Conservation (phyloP, 2,113 vertebrate genomes). For the Callipepla squamata region DNA sequence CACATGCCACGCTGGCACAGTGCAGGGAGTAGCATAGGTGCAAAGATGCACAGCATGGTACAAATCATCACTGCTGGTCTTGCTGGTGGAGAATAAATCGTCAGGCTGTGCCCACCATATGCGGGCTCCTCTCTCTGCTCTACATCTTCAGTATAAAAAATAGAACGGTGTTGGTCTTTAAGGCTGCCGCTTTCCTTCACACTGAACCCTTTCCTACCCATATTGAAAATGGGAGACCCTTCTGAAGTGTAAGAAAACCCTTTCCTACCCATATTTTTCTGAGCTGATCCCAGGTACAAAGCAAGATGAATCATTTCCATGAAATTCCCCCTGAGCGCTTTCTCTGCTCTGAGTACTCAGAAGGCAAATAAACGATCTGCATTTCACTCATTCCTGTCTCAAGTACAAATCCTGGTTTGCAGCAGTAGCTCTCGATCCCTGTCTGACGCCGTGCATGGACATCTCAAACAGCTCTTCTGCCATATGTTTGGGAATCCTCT, state of each 20-base stretch:
- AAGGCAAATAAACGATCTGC: not conserved
- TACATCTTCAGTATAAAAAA: not conserved
- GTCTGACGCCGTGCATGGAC: not conserved
- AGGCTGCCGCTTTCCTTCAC: slow-evolving; percentile 5
- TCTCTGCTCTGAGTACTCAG: not conserved
- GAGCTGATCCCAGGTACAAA: not conserved
- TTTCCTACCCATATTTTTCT: not conserved
- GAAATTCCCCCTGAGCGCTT: not conserved
- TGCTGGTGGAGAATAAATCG: not conserved
- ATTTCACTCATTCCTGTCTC: slow-evolving; percentile 23
- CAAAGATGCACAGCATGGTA: not conserved
- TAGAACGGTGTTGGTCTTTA: not conserved
- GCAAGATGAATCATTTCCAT: not conserved
- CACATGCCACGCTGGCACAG: not conserved
- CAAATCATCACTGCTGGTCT: not conserved
- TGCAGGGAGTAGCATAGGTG: not conserved
- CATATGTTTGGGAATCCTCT: not conserved
- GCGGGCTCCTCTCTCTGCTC: not conserved
- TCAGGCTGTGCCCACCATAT: fast-evolving
- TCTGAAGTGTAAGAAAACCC: not conserved
- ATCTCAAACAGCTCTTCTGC: not conserved
- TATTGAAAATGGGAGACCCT: not conserved
- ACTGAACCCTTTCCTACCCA: not conserved
- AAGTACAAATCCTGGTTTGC: not conserved
- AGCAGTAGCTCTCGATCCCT: not conserved